Conservation (phyloP, 2,797 vertebrate genomes). For the Sternarchorhynchus goeldii region DNA sequence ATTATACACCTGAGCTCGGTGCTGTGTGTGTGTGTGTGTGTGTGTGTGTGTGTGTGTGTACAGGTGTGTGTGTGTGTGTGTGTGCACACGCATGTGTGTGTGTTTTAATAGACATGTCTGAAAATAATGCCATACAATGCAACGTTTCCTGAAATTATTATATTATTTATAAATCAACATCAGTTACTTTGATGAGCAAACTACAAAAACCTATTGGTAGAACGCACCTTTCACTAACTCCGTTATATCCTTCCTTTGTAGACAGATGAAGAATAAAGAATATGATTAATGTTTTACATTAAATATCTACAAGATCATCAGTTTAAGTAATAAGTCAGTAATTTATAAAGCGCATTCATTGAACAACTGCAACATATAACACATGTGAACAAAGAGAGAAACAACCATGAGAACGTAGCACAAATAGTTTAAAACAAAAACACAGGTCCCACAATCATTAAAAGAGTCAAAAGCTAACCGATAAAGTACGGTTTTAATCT, state of each 20-base stretch:
- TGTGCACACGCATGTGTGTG: neutral
- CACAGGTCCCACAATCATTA: no score
- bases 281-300: neutral
- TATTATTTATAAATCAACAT: neutral
- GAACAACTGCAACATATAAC: no score
- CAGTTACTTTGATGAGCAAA: neutral
- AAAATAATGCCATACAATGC: neutral
- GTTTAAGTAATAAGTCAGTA: no score
- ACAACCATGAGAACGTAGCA: no score
- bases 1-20: slow-evolving; percentile 76
- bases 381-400: no score
- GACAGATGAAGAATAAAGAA: no score
- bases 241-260: neutral
- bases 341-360: no score
- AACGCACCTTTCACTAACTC: neutral
- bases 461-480: no score
- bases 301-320: no score
- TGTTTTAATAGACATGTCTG: slow-evolving; percentile 40
- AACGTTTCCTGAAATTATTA: neutral
- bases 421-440: no score
- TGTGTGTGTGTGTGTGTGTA: slow-evolving; percentile 3
- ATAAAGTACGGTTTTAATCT: no score
- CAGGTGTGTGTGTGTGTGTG: neutral
- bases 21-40: neutral
- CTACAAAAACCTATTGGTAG: neutral